Base-by-base conservation (phyloP, 35 echinoderm and acorn worm species). In the Antedon bifida region DNA sequence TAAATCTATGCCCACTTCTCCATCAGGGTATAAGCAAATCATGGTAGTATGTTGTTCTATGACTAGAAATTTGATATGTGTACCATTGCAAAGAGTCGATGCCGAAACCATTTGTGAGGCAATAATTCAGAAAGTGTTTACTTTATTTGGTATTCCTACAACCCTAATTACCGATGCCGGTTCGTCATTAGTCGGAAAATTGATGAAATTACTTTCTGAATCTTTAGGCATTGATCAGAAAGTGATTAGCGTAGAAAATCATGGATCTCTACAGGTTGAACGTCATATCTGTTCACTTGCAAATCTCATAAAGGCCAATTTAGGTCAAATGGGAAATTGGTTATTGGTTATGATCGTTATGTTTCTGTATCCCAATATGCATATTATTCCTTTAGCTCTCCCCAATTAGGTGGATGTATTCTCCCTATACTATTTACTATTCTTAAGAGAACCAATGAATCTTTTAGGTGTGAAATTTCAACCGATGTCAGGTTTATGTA, bases 311-410 rank as follows among this genome's bases (percentile, higher is more conserved):
- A 83, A 88, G 36, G 87, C 75, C 13, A 84, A 85, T 51, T 74
- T 89, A 33, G 74, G 78, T 39, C 82, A 84, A 36, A 85, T 89
- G 33, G 82, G 82, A 19, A 84, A 32, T 32, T n/a, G n/a, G n/a
- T n/a, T 82, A 89, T 80, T 85, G 87, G 87, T n/a, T n/a, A n/a
- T n/a, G 73, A 86, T 44, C 11, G 83, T 29, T 90, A 46, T 55
- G 74, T 85, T 74, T 46, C 34, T 74, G 85, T 78, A 32, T 30
- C 80, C 5, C 79, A 78, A 16, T 90, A 85, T 85, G 88, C 83
- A 21, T 90, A 90, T 75, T 85, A 84, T 56, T 84, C 82, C 30
- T 90, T 90, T 39, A 56, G 74, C 36, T 90, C 83, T 79, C 83
- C 78, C 32, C 75, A 91, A 86, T 85, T 91, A 33, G 89, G 89